phyloP scores from a whole-genome alignment of 2,797 vertebrate genomes.

The Bryconaethiops microstoma region DNA sequence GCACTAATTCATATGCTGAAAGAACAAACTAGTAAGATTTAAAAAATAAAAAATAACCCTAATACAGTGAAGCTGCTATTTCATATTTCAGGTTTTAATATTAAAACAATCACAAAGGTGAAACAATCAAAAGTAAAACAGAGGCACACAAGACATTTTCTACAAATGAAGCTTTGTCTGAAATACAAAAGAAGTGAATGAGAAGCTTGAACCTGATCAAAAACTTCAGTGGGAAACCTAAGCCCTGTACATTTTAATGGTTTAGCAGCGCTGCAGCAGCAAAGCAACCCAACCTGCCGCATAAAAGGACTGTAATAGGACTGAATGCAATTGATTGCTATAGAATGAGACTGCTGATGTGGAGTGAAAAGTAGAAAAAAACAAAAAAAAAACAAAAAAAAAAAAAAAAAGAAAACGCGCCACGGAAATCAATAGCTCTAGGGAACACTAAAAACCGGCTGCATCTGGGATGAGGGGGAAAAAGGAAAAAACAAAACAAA shows the following conservation, averaged over 20 bases:
- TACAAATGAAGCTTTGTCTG: background rate
- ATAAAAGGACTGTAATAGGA: background rate
- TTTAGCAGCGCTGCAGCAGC: background rate
- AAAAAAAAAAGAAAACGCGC: background rate
- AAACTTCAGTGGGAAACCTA: background rate
- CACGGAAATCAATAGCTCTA: background rate
- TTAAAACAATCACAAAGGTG: background rate
- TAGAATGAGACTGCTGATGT: background rate
- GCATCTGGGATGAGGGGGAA: background rate
- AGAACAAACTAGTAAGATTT: conserved; percentile 43
- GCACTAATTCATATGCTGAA: conserved; percentile 32
- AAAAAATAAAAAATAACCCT: conserved; percentile 51
- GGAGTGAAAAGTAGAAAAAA: conserved; percentile 24
- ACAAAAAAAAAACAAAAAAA: conserved; percentile 46
- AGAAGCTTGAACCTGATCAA: background rate
- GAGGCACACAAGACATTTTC: conserved; percentile 36
- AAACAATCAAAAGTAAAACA: conserved; percentile 32
- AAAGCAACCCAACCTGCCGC: background rate
- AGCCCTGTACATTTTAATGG: background rate
- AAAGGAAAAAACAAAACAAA: conserved; percentile 15
- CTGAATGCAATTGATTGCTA: background rate
- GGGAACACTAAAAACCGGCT: conserved; percentile 7
- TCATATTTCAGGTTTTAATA: conserved; percentile 54
- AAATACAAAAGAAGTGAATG: background rate
- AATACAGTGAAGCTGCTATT: conserved; percentile 57